Base-by-base conservation (phyloP, 1,140 invertebrate species). In the Lordiphosa collinella region DNA sequence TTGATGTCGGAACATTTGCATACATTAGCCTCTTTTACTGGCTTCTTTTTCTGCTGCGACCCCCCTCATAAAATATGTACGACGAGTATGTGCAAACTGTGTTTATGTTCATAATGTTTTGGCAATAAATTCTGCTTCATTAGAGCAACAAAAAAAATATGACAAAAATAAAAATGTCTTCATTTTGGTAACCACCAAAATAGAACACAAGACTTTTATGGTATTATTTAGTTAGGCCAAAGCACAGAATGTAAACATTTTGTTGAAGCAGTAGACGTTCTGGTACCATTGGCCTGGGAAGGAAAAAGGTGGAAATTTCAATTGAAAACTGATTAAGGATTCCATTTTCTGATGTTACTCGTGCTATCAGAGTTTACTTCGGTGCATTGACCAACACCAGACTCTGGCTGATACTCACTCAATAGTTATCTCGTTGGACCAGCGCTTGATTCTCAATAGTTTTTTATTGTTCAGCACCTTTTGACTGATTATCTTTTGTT, bases 111-210 rank as follows among this genome's bases (percentile, higher is more conserved):
- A 52, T 58, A 64, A 64, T 64, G 61, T 64, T 64, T 48, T 52
- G 54, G 61, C 54, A 44, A 64, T 58, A 64, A 64, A 64, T 64
- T 64, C 43, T 47, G 61, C 61, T 64, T 64, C 54, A 64, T 64
- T 64, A 64, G 55, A 29, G 25, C 6, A 29, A 53, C 34, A 34
- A 53, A 34, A 53, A 34, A 59, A 51, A 55, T 55, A 47, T 47
- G 59, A 46, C 59, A 50, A 56, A 63, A 48, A 34, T 13, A 48
- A 48, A 48, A 32, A 31, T 48, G 31, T 44, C 41, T 44, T 13
- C 22, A 8, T 44, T 31, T 43, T 12, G 16, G 10, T 43, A 4
- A 6, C 25, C 5, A 8, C 6, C 2, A 29, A 7, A 8, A 29
- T 29, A 29, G 25, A 29, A 8, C 25, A 29, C 25, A 7, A 29